Base-by-base conservation (phyloP, 2,888 invertebrate genomes). In the Atrina japonica region DNA sequence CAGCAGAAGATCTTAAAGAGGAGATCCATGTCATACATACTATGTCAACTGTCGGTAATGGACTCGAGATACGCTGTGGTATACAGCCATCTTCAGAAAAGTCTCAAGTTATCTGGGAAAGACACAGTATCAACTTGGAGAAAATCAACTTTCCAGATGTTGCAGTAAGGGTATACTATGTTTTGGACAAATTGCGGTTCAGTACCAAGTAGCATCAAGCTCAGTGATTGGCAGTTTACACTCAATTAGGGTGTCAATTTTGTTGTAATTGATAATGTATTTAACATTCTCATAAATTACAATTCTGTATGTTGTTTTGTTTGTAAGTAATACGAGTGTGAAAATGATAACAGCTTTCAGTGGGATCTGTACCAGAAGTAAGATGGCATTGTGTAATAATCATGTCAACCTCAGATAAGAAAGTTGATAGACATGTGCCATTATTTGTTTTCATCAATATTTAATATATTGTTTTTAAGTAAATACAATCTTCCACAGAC, bases 11-110 rank as follows among this genome's bases (percentile, higher is more conserved):
- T 0, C 88, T 95, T 89, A 94, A 95, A 90, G 94, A 94, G 86
- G 93, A 94, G 25, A 91, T 95, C 65, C 94, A 94, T 88, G 93
- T 93, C 60, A 94, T 94, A 87, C 93, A 93, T 82, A 92, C 95
- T 70, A 93, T 94, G 40, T 94, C 94, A 2, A 92, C 94, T 58
- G 94, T 94, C 21, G 94, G 94, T 30, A 95, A 95, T 89, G 95
- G 95, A 88, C 93, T 95, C 61, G 95, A 95, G 90, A 93, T 95
- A 81, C 94, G 94, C 88, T 95, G 95, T 89, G 95, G 95, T 89
- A 94, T 95, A 58, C 93, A 94, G 94, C 53, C 56, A 0, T 53
- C 55, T 35, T 76, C 78, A 5, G 73, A 76, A 25, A 71, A 73
- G 7, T 68, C 73, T 11, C 77, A 80, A 49, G 66, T 95, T 63